Percentiles rank a stretch among this genome's conserved stretches.
phyloP scores from a whole-genome alignment of 2,888 invertebrate genomes.

The Mesoligia furuncula region DNA sequence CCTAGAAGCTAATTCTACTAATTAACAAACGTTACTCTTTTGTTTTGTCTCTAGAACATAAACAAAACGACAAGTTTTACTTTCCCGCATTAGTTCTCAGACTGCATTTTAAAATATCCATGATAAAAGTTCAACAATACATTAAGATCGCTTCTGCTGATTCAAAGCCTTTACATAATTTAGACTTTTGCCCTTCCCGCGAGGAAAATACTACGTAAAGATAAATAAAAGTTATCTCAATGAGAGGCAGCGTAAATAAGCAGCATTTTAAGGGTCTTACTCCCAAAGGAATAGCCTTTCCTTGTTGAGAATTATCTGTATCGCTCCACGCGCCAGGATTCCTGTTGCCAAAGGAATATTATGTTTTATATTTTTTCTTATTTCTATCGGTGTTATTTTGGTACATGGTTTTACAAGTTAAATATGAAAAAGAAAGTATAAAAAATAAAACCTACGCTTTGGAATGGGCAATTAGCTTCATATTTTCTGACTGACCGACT shows the following conservation, averaged over 20 bases:
- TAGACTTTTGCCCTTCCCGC: conserved; percentile 46
- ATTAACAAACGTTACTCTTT: neutral
- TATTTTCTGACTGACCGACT: too few species aligned
- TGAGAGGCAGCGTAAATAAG: conserved; percentile 61
- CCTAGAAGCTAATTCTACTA: neutral
- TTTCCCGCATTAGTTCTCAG: neutral
- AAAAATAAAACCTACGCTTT: too few species aligned
- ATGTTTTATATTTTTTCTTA: conserved; percentile 61
- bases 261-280: conserved; percentile 66
- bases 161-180: conserved; percentile 45
- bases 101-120: conserved; percentile 3
- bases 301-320: conserved; percentile 73
- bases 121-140: conserved; percentile 28
- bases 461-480: too few species aligned
- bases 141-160: conserved; percentile 14
- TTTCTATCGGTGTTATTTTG: conserved; percentile 55
- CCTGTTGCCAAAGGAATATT: conserved; percentile 65
- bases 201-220: conserved; percentile 57
- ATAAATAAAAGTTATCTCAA: conserved; percentile 64
- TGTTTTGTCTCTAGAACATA: neutral
- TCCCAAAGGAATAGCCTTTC: conserved; percentile 69
- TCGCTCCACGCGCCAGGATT: conserved; percentile 65
- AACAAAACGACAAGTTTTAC: neutral
- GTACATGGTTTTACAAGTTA: conserved; percentile 19
- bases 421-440: neutral